Conservation (phyloP, 2,797 vertebrate genomes). For the Siniperca obscura region DNA sequence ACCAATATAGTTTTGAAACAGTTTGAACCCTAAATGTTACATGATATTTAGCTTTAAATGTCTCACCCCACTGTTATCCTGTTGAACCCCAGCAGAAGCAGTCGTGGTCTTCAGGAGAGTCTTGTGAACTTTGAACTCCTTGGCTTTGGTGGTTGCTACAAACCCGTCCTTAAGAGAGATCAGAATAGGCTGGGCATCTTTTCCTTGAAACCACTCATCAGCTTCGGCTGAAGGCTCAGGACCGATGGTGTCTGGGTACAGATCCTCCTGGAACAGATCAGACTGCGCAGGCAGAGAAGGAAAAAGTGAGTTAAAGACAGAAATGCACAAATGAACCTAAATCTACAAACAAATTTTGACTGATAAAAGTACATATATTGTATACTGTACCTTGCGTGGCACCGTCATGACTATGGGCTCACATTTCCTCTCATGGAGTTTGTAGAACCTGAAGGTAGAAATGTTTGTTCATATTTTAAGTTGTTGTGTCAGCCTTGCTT, state of each 20-base stretch:
- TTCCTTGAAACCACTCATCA: constrained; percentile 85
- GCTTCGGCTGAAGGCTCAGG: constrained; percentile 86
- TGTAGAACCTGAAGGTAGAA: constrained; percentile 89
- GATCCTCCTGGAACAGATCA: constrained; percentile 87
- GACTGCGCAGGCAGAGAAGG: constrained; percentile 70
- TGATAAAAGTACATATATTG: background rate
- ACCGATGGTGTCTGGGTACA: constrained; percentile 86
- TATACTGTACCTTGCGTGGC: constrained; percentile 89
- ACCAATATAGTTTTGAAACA: background rate
- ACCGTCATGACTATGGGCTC: constrained; percentile 94
- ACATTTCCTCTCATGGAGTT: constrained; percentile 92
- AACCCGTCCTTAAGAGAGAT: constrained; percentile 87
- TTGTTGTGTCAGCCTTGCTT: background rate
- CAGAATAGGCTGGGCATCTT: constrained; percentile 78
- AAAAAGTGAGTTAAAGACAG: background rate
- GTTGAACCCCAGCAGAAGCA: constrained; percentile 29
- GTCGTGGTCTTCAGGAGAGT: constrained; percentile 82
- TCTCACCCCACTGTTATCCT: constrained; percentile 70
- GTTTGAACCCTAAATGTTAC: background rate
- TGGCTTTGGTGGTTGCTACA: constrained; percentile 81
- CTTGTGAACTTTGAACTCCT: constrained; percentile 88
- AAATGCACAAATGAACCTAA: background rate
- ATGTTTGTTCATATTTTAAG: constrained; percentile 5
- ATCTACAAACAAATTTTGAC: background rate
- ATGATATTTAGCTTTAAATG: background rate